Percentiles rank a stretch among this genome's conserved stretches.
These are phyloP conservation scores for Vulpes vulpes DNA, from an alignment of 2,113 vertebrate species.

Conservation along the genomic window DNA sequence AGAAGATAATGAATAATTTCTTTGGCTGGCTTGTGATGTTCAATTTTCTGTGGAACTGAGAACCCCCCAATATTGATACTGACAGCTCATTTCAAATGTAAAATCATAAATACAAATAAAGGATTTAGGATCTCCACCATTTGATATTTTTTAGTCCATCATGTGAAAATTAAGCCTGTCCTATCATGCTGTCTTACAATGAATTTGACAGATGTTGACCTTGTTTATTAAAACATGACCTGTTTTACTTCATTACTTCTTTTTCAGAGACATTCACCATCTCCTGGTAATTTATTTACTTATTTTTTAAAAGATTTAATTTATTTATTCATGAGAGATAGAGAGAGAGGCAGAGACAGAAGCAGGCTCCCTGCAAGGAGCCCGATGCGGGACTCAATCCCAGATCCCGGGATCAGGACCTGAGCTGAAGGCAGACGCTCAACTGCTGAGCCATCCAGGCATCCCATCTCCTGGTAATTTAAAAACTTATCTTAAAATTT, in stretches of 20 bases:
- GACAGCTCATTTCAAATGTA: constrained; percentile 69
- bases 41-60: constrained; percentile 33
- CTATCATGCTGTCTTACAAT: constrained; percentile 46
- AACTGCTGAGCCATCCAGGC: too few species aligned
- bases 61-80: constrained; percentile 55
- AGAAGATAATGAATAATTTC: not conserved
- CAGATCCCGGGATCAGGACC: too few species aligned
- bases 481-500: constrained; percentile 82
- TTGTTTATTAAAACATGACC: constrained; percentile 75
- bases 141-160: constrained; percentile 78
- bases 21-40: constrained; percentile 7
- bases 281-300: constrained; percentile 64
- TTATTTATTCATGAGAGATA: too few species aligned
- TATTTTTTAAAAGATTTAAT: too few species aligned
- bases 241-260: constrained; percentile 81
- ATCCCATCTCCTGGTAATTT: constrained; percentile 70
- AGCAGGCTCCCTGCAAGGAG: too few species aligned
- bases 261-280: constrained; percentile 79
- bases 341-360: too few species aligned
- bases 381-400: too few species aligned
- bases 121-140: constrained; percentile 66
- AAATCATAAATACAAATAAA: constrained; percentile 74
- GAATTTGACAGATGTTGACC: constrained; percentile 72
- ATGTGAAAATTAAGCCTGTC: constrained; percentile 71
- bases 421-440: too few species aligned